Evolutionary conservation across 2,113 vertebrate species (phyloP).

Genomic region (Grammomys dolichurus): DNA sequence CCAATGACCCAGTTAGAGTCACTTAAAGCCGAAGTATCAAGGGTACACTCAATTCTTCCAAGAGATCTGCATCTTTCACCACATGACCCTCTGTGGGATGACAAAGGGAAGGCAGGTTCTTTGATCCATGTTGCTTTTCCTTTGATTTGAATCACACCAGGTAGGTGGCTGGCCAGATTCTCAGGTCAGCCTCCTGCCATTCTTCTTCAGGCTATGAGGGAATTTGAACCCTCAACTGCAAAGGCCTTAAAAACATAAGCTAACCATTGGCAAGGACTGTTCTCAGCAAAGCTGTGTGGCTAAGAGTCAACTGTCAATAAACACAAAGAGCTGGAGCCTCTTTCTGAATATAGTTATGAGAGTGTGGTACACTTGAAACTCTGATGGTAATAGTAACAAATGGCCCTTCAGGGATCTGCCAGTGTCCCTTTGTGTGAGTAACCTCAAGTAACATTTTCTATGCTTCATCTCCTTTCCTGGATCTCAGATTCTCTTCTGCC

Average conservation of each 20-base stretch:
- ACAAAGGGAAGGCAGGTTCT: neutral
- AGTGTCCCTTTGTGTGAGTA: neutral
- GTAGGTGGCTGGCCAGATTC: neutral
- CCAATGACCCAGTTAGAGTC: conserved; percentile 45
- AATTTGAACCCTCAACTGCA: neutral
- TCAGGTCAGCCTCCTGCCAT: neutral
- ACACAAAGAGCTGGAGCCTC: neutral
- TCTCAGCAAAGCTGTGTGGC: neutral
- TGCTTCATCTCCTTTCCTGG: neutral
- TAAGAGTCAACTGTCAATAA: neutral
- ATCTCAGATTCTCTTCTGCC: conserved; percentile 8
- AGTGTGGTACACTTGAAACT: neutral
- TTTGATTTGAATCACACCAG: neutral
- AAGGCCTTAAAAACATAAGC: neutral
- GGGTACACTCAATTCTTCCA: conserved; percentile 36
- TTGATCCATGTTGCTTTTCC: neutral
- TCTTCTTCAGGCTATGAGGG: neutral
- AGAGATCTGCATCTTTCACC: neutral
- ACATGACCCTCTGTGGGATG: neutral
- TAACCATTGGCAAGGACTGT: neutral
- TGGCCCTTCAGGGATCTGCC: neutral
- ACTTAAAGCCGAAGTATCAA: conserved; percentile 65
- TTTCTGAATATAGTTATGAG: neutral
- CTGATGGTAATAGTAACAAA: neutral
- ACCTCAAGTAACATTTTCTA: neutral